These are phyloP conservation scores for Grapholita molesta DNA, from an alignment of 1,140 invertebrate genomes.

Conservation along the genomic window DNA sequence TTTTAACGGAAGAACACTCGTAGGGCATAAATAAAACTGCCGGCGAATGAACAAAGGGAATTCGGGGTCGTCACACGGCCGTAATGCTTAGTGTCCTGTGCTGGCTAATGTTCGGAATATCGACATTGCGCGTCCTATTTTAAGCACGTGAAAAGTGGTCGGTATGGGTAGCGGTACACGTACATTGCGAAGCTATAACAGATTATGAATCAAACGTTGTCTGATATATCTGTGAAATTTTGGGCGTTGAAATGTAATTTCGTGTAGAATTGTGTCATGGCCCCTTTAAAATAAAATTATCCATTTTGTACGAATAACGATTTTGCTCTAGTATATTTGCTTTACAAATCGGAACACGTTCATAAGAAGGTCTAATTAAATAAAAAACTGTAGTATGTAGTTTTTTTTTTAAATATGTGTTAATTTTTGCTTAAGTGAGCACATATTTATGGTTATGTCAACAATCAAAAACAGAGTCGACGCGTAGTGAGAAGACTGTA, in stretches of 20 bases:
- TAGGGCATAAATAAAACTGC: conserved; percentile 22
- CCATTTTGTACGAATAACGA: no score
- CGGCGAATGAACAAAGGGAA: conserved; percentile 26
- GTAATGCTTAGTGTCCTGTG: conserved; percentile 48
- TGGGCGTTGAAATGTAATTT: background rate
- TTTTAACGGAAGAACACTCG: conserved; percentile 6
- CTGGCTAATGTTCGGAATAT: conserved; percentile 68
- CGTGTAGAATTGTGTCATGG: no score
- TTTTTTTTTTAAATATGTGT: no score
- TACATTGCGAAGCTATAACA: background rate
- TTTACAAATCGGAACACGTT: no score
- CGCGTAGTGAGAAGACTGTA: no score
- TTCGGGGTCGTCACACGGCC: conserved; percentile 14
- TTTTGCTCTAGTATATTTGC: no score
- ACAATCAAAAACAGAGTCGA: no score
- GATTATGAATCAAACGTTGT: background rate
- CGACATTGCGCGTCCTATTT: conserved; percentile 71
- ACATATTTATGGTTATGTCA: no score
- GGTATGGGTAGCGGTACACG: conserved; percentile 39
- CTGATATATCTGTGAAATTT: background rate
- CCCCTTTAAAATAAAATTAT: no score
- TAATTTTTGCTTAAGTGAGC: no score
- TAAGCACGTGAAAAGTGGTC: conserved; percentile 71
- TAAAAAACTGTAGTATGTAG: no score
- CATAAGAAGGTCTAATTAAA: no score